phyloP scores from a whole-genome alignment of 1,140 invertebrate species.

The Platyura marginata region DNA sequence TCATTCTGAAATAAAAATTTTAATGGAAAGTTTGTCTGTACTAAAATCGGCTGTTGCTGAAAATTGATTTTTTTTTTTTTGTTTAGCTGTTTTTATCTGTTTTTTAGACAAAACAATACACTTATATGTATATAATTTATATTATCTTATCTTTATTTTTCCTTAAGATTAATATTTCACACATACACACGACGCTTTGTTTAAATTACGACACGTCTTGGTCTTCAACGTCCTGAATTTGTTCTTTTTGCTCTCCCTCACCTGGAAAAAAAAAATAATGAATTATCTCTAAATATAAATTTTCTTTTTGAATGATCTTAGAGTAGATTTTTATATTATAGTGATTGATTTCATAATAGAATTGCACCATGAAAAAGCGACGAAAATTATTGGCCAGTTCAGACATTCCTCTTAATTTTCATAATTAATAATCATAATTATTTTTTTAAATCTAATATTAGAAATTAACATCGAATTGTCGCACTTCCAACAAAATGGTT shows the following conservation, averaged over 20 bases:
- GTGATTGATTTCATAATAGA: background rate
- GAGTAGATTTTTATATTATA: background rate
- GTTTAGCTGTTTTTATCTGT: background rate
- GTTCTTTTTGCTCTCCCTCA: slow-evolving; percentile 72
- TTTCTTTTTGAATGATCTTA: slow-evolving; percentile 5
- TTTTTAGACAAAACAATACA: background rate
- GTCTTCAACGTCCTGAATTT: slow-evolving; percentile 79
- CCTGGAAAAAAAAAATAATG: slow-evolving; percentile 31
- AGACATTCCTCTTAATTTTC: too few species aligned
- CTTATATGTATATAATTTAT: background rate
- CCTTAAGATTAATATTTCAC: background rate
- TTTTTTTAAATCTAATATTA: too few species aligned
- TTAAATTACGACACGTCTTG: slow-evolving; percentile 78
- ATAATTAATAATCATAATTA: too few species aligned
- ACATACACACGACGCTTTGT: slow-evolving; percentile 11
- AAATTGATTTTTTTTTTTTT: too few species aligned
- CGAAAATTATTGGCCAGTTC: too few species aligned
- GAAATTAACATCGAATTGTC: too few species aligned
- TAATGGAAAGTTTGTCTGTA: too few species aligned
- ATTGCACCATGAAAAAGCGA: too few species aligned
- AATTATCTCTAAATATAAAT: too few species aligned
- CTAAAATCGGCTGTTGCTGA: too few species aligned
- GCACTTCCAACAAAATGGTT: too few species aligned
- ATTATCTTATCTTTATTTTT: background rate
- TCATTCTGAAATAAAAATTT: too few species aligned